Base-by-base conservation (phyloP, 2,113 vertebrate genomes). In the Numida meleagris region DNA sequence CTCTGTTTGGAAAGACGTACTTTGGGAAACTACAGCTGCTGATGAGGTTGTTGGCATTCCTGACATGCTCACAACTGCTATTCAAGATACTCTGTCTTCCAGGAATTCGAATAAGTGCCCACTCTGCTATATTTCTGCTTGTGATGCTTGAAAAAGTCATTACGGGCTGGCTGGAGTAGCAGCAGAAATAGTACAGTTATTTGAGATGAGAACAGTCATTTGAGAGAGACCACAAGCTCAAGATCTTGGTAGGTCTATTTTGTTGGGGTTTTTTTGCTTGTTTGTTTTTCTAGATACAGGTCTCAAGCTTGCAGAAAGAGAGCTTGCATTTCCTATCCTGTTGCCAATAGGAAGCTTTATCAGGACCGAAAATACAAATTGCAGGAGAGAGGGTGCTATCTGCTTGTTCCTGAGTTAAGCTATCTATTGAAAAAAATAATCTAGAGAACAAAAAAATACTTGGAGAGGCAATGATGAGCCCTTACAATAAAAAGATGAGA, bases 391-490 rank as follows among this genome's bases (percentile, higher is more conserved):
- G 16, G 23, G 24, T 17, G 7, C 24, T 62, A 29, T 40, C 36
- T 63, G 61, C 25, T 31, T 18, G 14, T 48, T 90, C 78, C 46
- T 78, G 17, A 70, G 38, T 72, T 63, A 65, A 89, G 46, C 12
- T 76, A n/a, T 24, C 20, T 40, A 15, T 3, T 46, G 53, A 88
- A 63, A 20, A 27, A 82, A 84, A 82, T 40, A 2, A 72, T 50
- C 61, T 43, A 78, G 57, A 81, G 14, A 10, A 34, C 27, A 82
- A 57, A 86, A 80, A 86, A 15, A 2, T 9, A 74, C 7, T 7
- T 1, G 0, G 29, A 46, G 25, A 1, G 0, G 6, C 29, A 66
- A 68, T 46, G 55, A 50, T 23, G 21, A 90, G 17, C 24, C 57
- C 70, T 72, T 42, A 73, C 43, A 85, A 79, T 19, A 79, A 72